Conservation (phyloP, 2,797 vertebrate genomes). For the Cryptoprocta ferox region DNA sequence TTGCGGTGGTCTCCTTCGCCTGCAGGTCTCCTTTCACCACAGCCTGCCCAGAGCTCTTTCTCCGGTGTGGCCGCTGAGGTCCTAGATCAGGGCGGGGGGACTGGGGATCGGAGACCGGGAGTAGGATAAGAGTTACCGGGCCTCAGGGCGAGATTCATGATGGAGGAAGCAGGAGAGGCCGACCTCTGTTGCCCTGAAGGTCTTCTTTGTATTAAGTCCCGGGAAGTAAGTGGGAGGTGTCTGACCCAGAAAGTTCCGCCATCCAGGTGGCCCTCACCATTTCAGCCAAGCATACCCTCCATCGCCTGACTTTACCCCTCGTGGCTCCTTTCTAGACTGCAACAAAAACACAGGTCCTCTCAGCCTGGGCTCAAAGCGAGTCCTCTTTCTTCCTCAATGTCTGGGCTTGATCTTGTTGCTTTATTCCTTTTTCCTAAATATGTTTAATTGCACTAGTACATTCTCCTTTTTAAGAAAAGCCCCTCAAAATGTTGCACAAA, state of each 20-base stretch:
- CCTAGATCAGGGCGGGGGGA: background rate
- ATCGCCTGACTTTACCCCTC: background rate
- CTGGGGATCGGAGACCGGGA: background rate
- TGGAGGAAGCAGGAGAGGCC: background rate
- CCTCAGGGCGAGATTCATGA: background rate
- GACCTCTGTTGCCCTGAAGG: background rate
- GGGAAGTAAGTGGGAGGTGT: background rate
- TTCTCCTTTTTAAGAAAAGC: background rate
- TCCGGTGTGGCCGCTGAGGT: background rate
- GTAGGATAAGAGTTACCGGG: background rate
- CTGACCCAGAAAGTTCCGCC: background rate
- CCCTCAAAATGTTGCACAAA: background rate
- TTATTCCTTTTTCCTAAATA: background rate
- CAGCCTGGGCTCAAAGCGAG: background rate
- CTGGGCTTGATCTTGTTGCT: background rate
- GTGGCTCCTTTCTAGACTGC: background rate
- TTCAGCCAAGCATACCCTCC: conserved; percentile 22
- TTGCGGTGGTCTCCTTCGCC: background rate
- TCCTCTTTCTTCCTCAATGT: background rate
- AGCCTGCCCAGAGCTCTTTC: background rate
- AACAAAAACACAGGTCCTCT: background rate
- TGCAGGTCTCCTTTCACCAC: background rate
- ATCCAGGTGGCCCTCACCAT: background rate
- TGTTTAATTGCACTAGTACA: conserved; percentile 10
- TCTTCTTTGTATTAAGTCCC: conserved; percentile 36